Conservation (phyloP, 64 coral and sea anemone species). For the Porites lutea region DNA sequence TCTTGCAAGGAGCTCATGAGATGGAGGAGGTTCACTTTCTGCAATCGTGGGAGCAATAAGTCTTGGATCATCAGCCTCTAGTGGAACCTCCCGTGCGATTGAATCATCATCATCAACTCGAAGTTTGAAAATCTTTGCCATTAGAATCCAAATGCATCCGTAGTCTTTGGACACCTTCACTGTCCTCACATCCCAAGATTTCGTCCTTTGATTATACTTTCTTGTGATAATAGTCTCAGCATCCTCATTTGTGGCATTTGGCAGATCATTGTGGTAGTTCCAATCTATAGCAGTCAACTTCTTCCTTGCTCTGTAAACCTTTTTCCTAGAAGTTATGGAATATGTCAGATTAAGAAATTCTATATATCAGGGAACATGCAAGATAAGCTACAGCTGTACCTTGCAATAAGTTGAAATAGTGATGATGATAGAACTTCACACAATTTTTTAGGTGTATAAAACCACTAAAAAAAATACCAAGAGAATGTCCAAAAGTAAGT, state of each 20-base stretch:
- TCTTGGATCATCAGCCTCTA: neutral
- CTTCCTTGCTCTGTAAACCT: neutral
- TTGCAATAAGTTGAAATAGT: neutral
- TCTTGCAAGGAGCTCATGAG: neutral
- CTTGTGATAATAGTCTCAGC: conserved; percentile 1
- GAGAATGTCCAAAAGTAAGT: neutral
- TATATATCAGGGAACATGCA: neutral
- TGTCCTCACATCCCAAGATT: conserved; percentile 28
- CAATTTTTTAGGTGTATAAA: neutral
- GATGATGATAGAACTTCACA: neutral
- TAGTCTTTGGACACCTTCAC: conserved; percentile 22
- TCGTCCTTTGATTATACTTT: conserved; percentile 6
- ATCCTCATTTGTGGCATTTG: conserved; percentile 1
- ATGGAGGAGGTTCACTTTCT: neutral
- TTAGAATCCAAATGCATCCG: conserved; percentile 22
- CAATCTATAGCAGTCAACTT: conserved; percentile 24
- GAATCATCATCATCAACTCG: conserved; percentile 16
- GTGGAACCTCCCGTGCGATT: neutral
- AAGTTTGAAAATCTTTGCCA: conserved; percentile 19
- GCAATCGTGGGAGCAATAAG: neutral
- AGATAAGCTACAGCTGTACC: neutral
- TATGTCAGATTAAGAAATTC: neutral
- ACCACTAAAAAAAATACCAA: neutral
- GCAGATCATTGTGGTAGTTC: conserved; percentile 22
- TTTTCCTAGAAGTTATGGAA: neutral